Evolutionary conservation across 2,113 vertebrate genomes (phyloP), one percentile per base, ranked within the genome.

Genomic region (Cervus canadensis): DNA sequence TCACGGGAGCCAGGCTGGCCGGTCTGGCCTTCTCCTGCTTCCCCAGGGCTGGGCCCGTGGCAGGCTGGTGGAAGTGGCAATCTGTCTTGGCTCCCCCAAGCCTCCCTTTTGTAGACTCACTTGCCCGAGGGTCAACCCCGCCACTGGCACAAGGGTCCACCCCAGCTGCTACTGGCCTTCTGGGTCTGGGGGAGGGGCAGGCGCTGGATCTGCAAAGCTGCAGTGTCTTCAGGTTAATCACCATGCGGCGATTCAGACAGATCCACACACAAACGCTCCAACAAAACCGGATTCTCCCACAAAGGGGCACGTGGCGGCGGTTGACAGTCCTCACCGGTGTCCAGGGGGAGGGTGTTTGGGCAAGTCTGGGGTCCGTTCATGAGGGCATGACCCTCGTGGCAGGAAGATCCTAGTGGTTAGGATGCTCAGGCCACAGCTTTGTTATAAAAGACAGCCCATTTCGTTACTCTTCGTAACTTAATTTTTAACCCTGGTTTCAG

Each of bases 311-410:
- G 3, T 30, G 79, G 13, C 3, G 9, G 25, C 4, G 2, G 16
- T 4, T 0, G 5, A 0, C 0, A 5, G 19, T 17, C 12, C 2
- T 12, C 54, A 0, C 14, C 0, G 10, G 36, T 26, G 36, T 11
- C 14, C 0, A 0, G 86, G 36, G 3, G 10, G 17, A 19, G 30
- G 28, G 50, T 15, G 0, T 28, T 28, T 7, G 40, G 74, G 13
- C 2, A 36, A 4, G 33, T 23, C 4, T 23, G 33, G 78, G 21
- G 19, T 43, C 54, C 23, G 45, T 64, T 62, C 43, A 3, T 0
- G 26, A 28, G 1, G 1, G 1, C 9, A 1, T 1, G 7, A 1
- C 28, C 12, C 0, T 45, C 3, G 1, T 2, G 14, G 43, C 15
- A 36, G 81, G 54, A 30, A 28, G 0, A 2, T 7, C 7, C 14